Base-by-base conservation (phyloP, 2,113 vertebrate genomes). In the Limnothrissa miodon region DNA sequence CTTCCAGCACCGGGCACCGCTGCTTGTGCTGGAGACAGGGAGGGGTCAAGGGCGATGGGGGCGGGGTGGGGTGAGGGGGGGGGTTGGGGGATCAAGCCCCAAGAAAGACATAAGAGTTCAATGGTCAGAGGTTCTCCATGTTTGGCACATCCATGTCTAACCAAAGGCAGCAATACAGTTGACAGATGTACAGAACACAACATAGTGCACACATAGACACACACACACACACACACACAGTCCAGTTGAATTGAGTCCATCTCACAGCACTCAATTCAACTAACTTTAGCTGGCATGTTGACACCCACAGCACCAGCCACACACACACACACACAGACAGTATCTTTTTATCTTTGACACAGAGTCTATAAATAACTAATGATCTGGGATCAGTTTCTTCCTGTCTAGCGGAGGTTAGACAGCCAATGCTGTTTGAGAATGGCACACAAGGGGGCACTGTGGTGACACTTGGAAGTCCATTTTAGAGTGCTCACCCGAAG, bases 1-100 rank as follows among this genome's bases (percentile, higher is more conserved):
- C 98, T 93, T 99, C 98, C 86, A 99, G 94, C 90, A 99, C 98
- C 51, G 97, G 97, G 89, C 98, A 99, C 19, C 98, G 97, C 81
- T 99, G 98, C 93, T 99, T 99, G 89, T 99, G 97, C 98, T 99
- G 96, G 89, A 91, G 94, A 92, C 91, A 92, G 93, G 11, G 19
- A 74, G 91, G 21, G 51, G 62, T 15, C 9, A 9, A 45, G 5
- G 45, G 17, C 45, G 36, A 15, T n/a, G 51, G 51, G 33, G 46
- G 44, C 7, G 25, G 39, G 29, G 39, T 0, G 25, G 59, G 29
- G 48, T 15, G 80, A 45, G 21, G 79, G 79, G 62, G 42, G 36
- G 48, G n/a, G 59, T 4, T 7, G 53, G 59, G 59, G 59, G 25
- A n/a, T 62, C 25, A 29, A 62, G 59, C n/a, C 59, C 59, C 23